Base-by-base conservation (phyloP, 2,888 invertebrate genomes). In the Phoronis australis region DNA sequence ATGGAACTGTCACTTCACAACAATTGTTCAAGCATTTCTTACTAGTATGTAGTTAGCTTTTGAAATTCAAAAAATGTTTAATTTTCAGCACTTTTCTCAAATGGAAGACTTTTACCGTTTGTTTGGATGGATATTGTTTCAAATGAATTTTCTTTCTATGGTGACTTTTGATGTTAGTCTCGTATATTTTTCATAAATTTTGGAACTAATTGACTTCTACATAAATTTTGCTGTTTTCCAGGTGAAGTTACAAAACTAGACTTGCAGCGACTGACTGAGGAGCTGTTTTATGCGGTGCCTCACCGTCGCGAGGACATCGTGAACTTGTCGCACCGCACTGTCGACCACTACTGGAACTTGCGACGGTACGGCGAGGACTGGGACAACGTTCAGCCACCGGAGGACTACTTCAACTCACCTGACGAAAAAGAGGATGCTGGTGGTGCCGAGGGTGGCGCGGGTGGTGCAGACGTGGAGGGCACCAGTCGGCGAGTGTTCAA, bases 281-380 rank as follows among this genome's bases (percentile, higher is more conserved):
- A 67, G 41, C 55, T 64, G n/a, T 64, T 62, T 48, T 68, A 59
- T 43, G 64, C 66, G 18, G 68, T 73, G 5, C 72, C 73, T 1
- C 66, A 70, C 52, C 59, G 66, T n/a, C 54, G 53, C n/a, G 64
- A 63, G 9, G 66, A 71, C 27, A 63, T 73, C 0, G 51, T 55
- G 37, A 47, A 52, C 6, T 62, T 70, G 9, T 61, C 68, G 4
- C 48, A 61, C 0, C 51, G 56, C 38, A 68, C 70, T 15, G 67
- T 73, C 6, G 69, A 72, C 44, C 52, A 65, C 12, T 71, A 61
- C 59, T 73, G 74, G 73, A 59, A 60, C 43, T 25, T 50, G 9
- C 55, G 66, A 18, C 58, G 68, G 4, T 69, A 61, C 47, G 71
- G 71, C 0, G 71, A 69, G 50, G 49, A 67, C 0, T 55, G 70